Evolutionary conservation across 2,888 invertebrate genomes (phyloP), one percentile per base, ranked within the genome.

Genomic region (Craniophora ligustri): DNA sequence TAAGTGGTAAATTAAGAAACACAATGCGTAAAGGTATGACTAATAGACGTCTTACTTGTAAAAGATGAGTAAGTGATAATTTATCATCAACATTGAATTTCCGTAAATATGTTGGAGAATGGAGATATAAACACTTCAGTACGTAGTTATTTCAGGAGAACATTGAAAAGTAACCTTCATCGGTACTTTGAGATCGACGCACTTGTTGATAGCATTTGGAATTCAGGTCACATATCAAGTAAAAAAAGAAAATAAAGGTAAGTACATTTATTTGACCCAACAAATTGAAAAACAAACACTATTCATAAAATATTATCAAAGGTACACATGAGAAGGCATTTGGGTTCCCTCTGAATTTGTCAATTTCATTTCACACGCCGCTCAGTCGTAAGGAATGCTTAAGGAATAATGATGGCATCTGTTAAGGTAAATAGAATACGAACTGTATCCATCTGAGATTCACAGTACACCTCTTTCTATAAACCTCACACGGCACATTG

Each of bases 401-500:
- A 82, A 82, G 78, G 81, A 84, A 86, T 89, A 90, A 89, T 88
- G 86, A 86, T 82, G 79, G 82, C 84, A 87, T 87, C 86, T 86
- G 85, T 88, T 86, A 86, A 86, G 82, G 89, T 89, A 89, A 91
- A 90, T 89, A 89, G 87, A 89, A 89, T 86, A 87, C 88, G 86
- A 87, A 88, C 85, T 82, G 85, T 87, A 89, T 88, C 85, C 88
- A 85, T 87, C 82, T 77, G 87, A 86, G 89, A 88, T 87, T 88
- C 86, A 79, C 82, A 76, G 82, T 87, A 88, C 86, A 88, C 86
- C 86, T 89, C 87, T 87, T 88, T 87, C 87, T 87, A 85, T 88
- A 89, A 87, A 84, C 85, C 86, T 85, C 79, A 82, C 80, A 81
- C 76, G 70, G 70, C 67, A 69, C 70, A 72, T 61, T 48, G 48